A percentile compares a stretch with the other conserved stretches of the same genome.
phyloP scores from a whole-genome alignment of 2,797 vertebrate genomes.

The Phylloscopus collybita region DNA sequence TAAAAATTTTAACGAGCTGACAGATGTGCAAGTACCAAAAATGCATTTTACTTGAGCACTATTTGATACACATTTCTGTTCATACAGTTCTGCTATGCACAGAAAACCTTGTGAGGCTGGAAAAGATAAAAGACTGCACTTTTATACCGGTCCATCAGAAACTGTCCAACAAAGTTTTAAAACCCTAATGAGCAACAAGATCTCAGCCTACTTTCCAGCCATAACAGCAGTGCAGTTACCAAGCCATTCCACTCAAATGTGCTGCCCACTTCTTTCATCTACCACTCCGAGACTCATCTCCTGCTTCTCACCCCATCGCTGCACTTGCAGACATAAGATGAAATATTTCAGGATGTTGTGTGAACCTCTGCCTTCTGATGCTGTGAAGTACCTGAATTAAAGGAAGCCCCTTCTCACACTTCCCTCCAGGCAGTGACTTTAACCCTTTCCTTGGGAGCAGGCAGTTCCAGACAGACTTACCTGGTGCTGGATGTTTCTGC shows the following conservation, averaged over 20 bases:
- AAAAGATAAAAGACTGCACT: neutral
- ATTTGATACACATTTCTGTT: neutral
- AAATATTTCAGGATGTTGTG: neutral
- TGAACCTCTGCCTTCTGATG: neutral
- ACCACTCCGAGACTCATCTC: neutral
- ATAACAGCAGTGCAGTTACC: neutral
- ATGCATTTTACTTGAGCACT: neutral
- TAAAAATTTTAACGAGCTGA: neutral
- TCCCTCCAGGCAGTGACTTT: neutral
- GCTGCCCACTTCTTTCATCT: neutral
- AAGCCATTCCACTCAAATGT: neutral
- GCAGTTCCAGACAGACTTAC: neutral
- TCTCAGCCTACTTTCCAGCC: neutral
- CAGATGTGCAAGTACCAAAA: neutral
- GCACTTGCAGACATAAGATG: fast-evolving
- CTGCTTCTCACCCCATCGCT: neutral
- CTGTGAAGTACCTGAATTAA: neutral
- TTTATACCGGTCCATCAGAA: neutral
- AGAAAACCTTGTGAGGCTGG: neutral
- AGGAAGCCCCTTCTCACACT: neutral
- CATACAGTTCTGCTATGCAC: neutral
- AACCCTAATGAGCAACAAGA: neutral
- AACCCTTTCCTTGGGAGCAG: neutral
- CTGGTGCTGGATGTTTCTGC: neutral
- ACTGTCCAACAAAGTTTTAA: neutral